Evolutionary conservation across 2,113 vertebrate species (phyloP).

Genomic region (Triplophysa siluroides): DNA sequence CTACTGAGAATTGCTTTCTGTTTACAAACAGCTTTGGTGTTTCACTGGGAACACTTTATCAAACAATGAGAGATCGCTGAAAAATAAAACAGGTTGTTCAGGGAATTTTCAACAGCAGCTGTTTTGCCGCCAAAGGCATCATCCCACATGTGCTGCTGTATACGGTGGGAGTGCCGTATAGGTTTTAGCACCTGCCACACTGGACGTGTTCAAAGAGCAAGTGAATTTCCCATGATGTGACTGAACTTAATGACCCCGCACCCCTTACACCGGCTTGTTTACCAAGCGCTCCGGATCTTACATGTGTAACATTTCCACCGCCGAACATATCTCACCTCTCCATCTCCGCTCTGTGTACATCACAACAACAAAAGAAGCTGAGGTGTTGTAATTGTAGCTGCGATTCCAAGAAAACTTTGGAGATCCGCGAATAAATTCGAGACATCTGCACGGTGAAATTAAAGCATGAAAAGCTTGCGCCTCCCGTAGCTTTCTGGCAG

Average conservation of each 20-base stretch:
- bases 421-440: constrained; percentile 14
- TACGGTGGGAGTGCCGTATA: not conserved
- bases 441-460: constrained; percentile 1
- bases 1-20: not conserved
- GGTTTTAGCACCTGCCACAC: not conserved
- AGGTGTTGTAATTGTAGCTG: constrained; percentile 54
- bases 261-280: constrained; percentile 7
- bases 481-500: not conserved
- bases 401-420: constrained; percentile 45
- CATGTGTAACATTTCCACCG: constrained; percentile 4
- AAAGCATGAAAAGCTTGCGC: not conserved
- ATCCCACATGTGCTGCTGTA: not conserved
- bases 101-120: not conserved
- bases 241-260: not conserved
- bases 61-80: not conserved
- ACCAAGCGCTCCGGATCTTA: not conserved
- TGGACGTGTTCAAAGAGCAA: not conserved
- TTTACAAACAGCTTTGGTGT: constrained; percentile 1
- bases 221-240: constrained; percentile 17
- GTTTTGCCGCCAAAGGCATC: constrained; percentile 13
- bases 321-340: constrained; percentile 45
- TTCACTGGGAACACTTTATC: not conserved
- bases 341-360: constrained; percentile 57
- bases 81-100: not conserved
- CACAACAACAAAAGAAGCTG: constrained; percentile 62